Evolutionary conservation across 92 coral and sea anemone species (phyloP), one percentile per base, ranked within the genome.

Genomic region (Metridium senile): DNA sequence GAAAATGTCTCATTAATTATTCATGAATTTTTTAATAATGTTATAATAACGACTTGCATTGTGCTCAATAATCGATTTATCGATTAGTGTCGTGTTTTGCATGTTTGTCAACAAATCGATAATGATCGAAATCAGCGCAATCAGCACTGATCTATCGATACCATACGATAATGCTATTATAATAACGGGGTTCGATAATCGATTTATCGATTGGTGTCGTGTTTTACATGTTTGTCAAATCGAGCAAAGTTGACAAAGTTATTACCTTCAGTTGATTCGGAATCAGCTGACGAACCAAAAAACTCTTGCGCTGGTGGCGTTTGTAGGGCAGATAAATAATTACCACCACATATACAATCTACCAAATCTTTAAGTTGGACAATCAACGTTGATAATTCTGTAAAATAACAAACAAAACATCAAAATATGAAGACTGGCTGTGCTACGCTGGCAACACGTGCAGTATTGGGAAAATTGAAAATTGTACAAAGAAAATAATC

Each of bases 271-370:
- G 33, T 26, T 34, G 75, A 27, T 23, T 47, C 76, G 0, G 57
- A 31, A 57, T 58, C 78, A 32, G 31, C 1, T 73, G 30, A 28
- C 21, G 27, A 9, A 0, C 76, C 84, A 9, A 79, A 47, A 56
- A 79, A 56, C 25, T 34, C 39, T 25, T 13, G 26, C 6, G 70
- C 84, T 32, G 66, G 62, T 11, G 69, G 66, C 1, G 33, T 54
- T 26, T 73, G 78, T 13, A 86, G 62, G 30, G 81, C 90, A 35
- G 64, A 11, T 3, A 53, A 16, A 53, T 81, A 86, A 32, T 86
- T 86, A 70, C 87, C 84, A 20, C 26, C 30, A 21, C 75, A 68
- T 46, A 86, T 4, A 31, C 81, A 76, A 17, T 19, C 33, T 10
- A 67, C 81, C 16, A 77, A 62, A 28, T 63, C 54, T 68, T 77